Evolutionary conservation across 2,888 invertebrate species (phyloP), one percentile per base, ranked within the genome.

Genomic region (Malachius bipustulatus): DNA sequence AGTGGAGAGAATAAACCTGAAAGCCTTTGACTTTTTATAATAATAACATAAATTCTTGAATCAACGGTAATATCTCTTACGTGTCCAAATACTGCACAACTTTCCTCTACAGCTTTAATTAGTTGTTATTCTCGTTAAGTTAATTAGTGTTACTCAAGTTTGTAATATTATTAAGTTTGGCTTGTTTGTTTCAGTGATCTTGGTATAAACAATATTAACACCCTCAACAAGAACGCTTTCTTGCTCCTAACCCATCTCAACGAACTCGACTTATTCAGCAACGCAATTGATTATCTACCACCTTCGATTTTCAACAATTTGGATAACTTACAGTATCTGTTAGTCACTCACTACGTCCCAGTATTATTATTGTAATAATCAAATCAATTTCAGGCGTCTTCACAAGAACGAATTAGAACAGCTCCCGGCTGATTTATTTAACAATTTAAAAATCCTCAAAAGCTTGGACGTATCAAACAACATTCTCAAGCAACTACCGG

Each of bases 261-360:
- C 32, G 75, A 79, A 50, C 55, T 79, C 33, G 78, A 84, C 55
- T 66, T 85, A 51, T 82, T 81, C 44, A 76, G 78, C 50, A 85
- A 85, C 57, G 70, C 70, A 36, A 67, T 85, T 13, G 75, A 77
- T 47, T 72, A 70, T 51, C 56, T 84, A 14, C 77, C 80, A 0
- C 64, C 69, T 2, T 67, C 69, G 2, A 65, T 79, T 40, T 82
- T 83, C 50, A 69, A 73, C 46, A 67, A 72, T 6, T 61, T 79
- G 32, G 65, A 69, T 45, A 75, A 70, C 49, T 59, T 81, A 26
- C 66, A 68, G 45, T 75, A 77, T 54, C 54, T 80, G 77, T 78
- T 62, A 72, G 75, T 70, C 6, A 6, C n/a, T 19, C n/a, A 19
- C 6, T n/a, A 19, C n/a, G 24, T 8, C 24, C 24, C n/a, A n/a